Base-by-base conservation (phyloP, 2,797 vertebrate species). In the Cottoperca gobio region DNA sequence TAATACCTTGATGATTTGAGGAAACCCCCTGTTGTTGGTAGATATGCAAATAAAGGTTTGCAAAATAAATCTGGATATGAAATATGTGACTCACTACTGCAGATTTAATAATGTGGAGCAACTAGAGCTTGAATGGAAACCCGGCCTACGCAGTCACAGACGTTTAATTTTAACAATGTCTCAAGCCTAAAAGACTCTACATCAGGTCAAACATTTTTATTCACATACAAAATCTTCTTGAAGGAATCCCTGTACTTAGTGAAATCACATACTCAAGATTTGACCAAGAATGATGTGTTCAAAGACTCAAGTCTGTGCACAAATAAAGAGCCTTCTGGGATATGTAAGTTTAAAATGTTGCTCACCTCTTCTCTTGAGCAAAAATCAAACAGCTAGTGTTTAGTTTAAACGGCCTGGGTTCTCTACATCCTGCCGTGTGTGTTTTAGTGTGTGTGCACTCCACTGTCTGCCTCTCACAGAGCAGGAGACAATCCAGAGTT, bases 51-150 rank as follows among this genome's bases (percentile, higher is more conserved):
- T 60, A 73, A 63, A 84, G 64, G 42, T 62, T 80, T 31, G 3
- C n/a, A 61, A 73, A 75, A 79, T 71, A 45, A 1, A 4, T 31
- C 67, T 71, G 14, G 40, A 33, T 69, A 58, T 39, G 28, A 60
- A 85, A 80, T 67, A 55, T 33, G 70, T 81, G 73, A 79, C 60
- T 88, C 72, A 89, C 39, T 78, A 33, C 73, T 61, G 67, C 77
- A 81, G 78, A 73, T 81, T 81, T 72, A 61, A 86, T 79, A 59
- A 76, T 57, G 66, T 73, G 69, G 64, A 83, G 82, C 69, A 82
- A 79, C 46, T 67, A 48, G 26, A 53, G 65, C 73, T 70, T 81
- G 68, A 87, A 84, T 73, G 50, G 52, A 83, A 79, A 55, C 45
- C 52, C 64, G 8, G 75, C 77, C 67, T 52, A 77, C 43, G 13